A percentile compares a stretch with the other conserved stretches of the same genome.
Evolutionary conservation across 2,113 vertebrate genomes (phyloP).

Genomic region (Phalacrocorax carbo): DNA sequence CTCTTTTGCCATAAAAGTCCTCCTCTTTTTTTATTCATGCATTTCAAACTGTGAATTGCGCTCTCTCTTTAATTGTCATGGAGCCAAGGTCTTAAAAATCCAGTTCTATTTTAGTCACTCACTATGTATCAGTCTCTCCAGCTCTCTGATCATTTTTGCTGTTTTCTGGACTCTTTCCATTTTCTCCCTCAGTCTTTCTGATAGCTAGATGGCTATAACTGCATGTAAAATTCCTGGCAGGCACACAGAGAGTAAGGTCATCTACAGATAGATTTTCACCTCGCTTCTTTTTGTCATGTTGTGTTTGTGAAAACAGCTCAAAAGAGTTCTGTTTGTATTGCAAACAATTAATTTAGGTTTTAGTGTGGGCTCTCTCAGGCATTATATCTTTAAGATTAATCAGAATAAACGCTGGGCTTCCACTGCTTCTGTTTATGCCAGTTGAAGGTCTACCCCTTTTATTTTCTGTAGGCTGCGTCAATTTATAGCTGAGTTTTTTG

Average conservation of each 20-base stretch:
- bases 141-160: background rate
- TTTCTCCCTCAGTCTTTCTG: background rate
- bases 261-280: background rate
- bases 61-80: slow-evolving; percentile 35
- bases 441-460: background rate
- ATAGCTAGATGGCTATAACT: background rate
- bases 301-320: background rate
- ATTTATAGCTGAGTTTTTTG: background rate
- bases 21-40: background rate
- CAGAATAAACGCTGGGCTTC: background rate
- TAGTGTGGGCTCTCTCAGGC: background rate
- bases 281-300: background rate
- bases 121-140: background rate
- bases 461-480: background rate
- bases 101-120: slow-evolving; percentile 52
- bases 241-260: background rate
- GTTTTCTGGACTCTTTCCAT: slow-evolving; percentile 13
- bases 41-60: background rate
- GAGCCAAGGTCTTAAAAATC: slow-evolving; percentile 26
- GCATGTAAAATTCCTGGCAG: background rate
- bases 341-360: background rate
- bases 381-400: background rate
- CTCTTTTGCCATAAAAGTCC: background rate
- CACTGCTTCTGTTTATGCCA: background rate
- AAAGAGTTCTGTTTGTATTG: background rate